Percentiles rank a stretch among this genome's conserved stretches.
phyloP scores from a whole-genome alignment of 2,113 vertebrate genomes.

The Sinocyclocheilus maitianheensis region DNA sequence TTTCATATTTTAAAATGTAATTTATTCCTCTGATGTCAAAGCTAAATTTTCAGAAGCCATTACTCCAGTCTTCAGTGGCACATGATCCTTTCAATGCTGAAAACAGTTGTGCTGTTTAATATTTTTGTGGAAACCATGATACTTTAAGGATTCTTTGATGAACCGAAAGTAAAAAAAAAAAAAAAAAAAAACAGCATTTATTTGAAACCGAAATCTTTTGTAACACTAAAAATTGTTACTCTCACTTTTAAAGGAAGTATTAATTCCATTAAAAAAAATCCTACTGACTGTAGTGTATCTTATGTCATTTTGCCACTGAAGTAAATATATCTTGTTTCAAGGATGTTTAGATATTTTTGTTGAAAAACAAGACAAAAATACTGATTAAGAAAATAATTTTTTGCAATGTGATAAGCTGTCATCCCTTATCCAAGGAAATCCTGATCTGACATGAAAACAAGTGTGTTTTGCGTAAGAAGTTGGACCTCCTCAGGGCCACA shows the following conservation, averaged over 20 bases:
- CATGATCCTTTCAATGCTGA: background rate
- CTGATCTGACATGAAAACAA: conserved; percentile 15
- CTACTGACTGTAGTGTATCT: background rate
- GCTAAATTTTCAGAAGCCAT: background rate
- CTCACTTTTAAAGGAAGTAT: no score
- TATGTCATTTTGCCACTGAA: background rate
- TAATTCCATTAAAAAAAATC: no score
- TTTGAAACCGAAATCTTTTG: no score
- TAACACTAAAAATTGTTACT: no score
- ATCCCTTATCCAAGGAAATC: background rate
- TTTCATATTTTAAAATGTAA: background rate
- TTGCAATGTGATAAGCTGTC: background rate
- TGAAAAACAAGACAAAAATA: background rate
- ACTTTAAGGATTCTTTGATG: background rate
- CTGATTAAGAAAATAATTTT: background rate
- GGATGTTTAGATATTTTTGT: conserved; percentile 5
- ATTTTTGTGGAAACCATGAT: background rate
- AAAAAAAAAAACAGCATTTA: no score
- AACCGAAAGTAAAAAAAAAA: no score
- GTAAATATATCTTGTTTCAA: conserved; percentile 6
- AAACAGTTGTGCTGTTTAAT: background rate
- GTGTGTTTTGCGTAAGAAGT: conserved; percentile 6
- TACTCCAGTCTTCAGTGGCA: background rate
- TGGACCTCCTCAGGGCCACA: conserved; percentile 19
- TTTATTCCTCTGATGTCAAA: no score